Conservation (phyloP, 2,113 vertebrate genomes). For the Nematolebias whitei region DNA sequence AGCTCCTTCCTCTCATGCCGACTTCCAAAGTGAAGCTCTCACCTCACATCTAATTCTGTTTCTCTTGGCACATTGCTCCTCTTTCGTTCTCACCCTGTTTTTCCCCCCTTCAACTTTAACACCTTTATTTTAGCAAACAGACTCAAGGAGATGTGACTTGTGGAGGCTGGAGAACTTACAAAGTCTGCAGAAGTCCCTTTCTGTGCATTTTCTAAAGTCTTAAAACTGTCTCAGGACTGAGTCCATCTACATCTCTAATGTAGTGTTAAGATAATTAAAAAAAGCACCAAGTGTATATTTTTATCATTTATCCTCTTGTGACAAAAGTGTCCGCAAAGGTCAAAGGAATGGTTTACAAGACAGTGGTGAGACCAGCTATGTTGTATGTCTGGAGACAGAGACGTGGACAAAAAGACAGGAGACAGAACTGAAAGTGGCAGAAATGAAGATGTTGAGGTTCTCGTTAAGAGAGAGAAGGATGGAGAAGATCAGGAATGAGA, state of each 20-base stretch:
- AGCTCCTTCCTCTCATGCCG: background rate
- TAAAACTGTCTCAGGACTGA: no score
- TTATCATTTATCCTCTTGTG: background rate
- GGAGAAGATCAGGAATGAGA: no score
- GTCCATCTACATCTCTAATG: conserved; percentile 19
- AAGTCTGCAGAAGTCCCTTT: background rate
- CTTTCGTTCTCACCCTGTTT: background rate
- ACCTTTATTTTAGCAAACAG: conserved; percentile 26
- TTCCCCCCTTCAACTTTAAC: conserved; percentile 8
- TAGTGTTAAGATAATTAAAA: background rate
- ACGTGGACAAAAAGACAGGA: no score
- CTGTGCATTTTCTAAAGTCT: background rate
- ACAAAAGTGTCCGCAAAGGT: no score
- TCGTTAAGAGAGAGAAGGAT: no score
- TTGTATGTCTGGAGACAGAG: no score
- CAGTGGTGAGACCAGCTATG: no score
- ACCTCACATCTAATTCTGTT: conserved; percentile 17
- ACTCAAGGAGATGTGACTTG: background rate
- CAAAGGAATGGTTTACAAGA: no score
- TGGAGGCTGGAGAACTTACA: background rate
- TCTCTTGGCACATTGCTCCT: background rate
- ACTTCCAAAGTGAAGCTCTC: conserved; percentile 5
- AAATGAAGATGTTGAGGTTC: no score
- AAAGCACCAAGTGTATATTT: no score
- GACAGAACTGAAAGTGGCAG: no score